Percentiles rank a stretch among this genome's conserved stretches.
phyloP scores from a whole-genome alignment of 2,113 vertebrate genomes.

The Aegypius monachus region DNA sequence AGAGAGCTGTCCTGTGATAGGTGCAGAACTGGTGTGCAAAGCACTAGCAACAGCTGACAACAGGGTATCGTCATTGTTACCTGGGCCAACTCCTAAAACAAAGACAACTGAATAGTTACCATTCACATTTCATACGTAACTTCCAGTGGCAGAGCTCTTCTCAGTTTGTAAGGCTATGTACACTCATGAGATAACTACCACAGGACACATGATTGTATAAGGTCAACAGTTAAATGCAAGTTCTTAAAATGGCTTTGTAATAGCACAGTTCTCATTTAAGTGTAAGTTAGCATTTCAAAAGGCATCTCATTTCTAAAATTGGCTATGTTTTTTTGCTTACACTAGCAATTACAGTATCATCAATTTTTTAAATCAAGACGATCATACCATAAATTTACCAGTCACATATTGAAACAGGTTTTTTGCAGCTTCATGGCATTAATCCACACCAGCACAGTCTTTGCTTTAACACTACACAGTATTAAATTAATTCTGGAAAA shows the following conservation, averaged over 20 bases:
- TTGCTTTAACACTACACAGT: neutral
- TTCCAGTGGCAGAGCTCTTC: neutral
- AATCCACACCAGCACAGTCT: neutral
- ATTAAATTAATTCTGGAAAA: neutral
- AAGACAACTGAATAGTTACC: neutral
- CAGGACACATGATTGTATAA: neutral
- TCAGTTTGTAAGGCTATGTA: neutral
- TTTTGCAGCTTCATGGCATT: neutral
- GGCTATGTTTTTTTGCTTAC: neutral
- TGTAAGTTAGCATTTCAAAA: neutral
- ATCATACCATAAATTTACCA: neutral
- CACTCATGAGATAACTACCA: too few relatives aligned
- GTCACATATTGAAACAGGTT: neutral
- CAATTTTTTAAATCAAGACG: neutral
- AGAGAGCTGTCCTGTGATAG: slow-evolving; percentile 88
- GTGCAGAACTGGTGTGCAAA: slow-evolving; percentile 87
- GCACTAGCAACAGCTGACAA: slow-evolving; percentile 90
- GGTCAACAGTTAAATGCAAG: neutral
- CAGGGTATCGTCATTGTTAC: slow-evolving; percentile 82
- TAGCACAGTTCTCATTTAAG: neutral
- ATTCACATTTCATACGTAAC: accelerated
- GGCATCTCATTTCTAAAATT: neutral
- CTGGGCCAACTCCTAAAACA: slow-evolving; percentile 82
- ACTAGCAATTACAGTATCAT: neutral
- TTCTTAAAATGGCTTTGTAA: neutral